Evolutionary conservation across 2,113 vertebrate genomes (phyloP), one percentile per base, ranked within the genome.

Genomic region (Cyanoderma ruficeps): DNA sequence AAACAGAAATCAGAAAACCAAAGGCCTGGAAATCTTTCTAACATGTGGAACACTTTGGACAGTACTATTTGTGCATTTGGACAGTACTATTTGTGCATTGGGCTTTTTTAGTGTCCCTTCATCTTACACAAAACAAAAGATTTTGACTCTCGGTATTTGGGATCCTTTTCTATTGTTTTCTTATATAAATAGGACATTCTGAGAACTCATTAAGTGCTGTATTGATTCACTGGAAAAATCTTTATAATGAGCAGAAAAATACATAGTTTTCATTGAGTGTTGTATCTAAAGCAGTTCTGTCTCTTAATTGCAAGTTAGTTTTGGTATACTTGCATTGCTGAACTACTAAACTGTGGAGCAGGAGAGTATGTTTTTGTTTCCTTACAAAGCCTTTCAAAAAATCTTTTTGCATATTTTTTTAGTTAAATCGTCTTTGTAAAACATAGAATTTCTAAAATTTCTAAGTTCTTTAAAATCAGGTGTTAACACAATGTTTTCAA

Each of bases 41-140:
- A 17, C 4, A 0, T 44, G 5, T 71, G 44, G 35, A 84, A 50
- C 7, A 12, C 9, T 77, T 89, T 20, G 28, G 24, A 35, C 27
- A 35, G 17, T 18, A 15, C 14, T 83, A 0, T 30, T 55, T 2
- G 2, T 70, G 15, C 30, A 1, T 10, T 71, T 20, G 28, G 24
- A 35, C 27, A 35, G 17, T 18, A 15, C 14, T 83, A 0, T 30
- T 55, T 2, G 2, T 70, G 15, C 33, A 1, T 10, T 71, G 47
- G 8, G 8, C 2, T 14, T 64, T 71, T 83, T 56, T 44, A 60
- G 14, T 76, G 53, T 41, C n/a, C 27, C 10, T 75, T 81, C 15
- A 31, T 6, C 35, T 81, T 16, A 50, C 12, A 22, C 15, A 35
- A 35, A 86, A 68, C 13, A 46, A 33, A 64, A 52, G 13, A 12